Evolutionary conservation across 2,888 invertebrate species (phyloP), one percentile per base, ranked within the genome.

Genomic region (Ferdinandea cuprea): DNA sequence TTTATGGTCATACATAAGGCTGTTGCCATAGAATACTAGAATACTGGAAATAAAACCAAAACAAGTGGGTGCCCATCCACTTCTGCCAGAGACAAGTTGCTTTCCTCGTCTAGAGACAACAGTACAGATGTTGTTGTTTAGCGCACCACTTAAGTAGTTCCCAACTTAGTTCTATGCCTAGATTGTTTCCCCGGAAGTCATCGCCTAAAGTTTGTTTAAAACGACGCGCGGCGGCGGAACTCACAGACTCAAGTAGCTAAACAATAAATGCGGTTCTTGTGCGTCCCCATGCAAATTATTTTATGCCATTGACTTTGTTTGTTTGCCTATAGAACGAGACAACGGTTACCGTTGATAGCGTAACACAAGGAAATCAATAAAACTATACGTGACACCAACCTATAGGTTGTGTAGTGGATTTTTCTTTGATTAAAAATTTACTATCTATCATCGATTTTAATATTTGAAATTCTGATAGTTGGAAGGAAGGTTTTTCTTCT

Each of bases 281-380:
- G 25, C 19, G 25, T 25, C 37, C 15, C 37, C 66, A 80, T 80
- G 74, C 79, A 54, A 74, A 76, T 76, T 46, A 65, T 25, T 3
- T 44, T 52, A 71, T 81, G 80, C 56, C 69, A 63, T 69, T 80
- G 80, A 58, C 80, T 74, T 50, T 72, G 40, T 19, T 52, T 30
- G 30, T 4, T 19, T 40, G 13, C 7, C 40, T 40, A 25, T 28
- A 58, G 56, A 42, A 61, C 46, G 17, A 61, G n/a, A n/a, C n/a
- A n/a, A 42, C 35, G 50, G 69, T 59, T 32, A 73, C 63, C 44
- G 59, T 58, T 63, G 52, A 56, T 56, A 58, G 50, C 35, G 52
- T 40, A 25, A 15, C 61, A 72, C 61, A 52, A 63, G 72, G 50
- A 65, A 72, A 72, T 65, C 58, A 13, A 58, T 58, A 71, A 19